phyloP scores from a whole-genome alignment of 2,888 invertebrate species.

The Gari tellinella region DNA sequence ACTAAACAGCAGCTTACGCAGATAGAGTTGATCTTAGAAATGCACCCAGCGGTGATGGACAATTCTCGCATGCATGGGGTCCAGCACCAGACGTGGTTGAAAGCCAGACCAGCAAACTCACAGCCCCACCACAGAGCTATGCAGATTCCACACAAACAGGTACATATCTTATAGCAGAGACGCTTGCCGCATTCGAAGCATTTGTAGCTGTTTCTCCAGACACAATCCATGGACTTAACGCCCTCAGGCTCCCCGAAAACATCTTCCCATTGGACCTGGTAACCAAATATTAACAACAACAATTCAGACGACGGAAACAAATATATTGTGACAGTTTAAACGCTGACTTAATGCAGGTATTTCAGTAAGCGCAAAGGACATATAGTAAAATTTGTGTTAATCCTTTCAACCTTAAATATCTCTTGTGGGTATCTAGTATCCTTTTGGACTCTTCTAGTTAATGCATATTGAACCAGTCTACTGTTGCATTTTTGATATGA shows the following conservation, averaged over 20 bases:
- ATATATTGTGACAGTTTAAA: too few species aligned
- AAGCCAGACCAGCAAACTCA: conserved; percentile 86
- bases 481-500: too few species aligned
- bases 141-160: conserved; percentile 88
- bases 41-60: conserved; percentile 86
- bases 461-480: too few species aligned
- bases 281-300: too few species aligned
- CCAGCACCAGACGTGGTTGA: conserved; percentile 89
- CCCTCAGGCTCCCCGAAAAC: conserved; percentile 76
- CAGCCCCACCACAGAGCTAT: conserved; percentile 87
- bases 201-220: conserved; percentile 88
- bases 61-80: conserved; percentile 88
- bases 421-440: too few species aligned
- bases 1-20: conserved; percentile 85
- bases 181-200: conserved; percentile 88
- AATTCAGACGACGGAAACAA: too few species aligned
- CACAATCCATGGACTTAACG: conserved; percentile 86
- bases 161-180: conserved; percentile 89
- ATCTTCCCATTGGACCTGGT: conserved; percentile 73
- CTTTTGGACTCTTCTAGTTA: too few species aligned
- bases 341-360: too few species aligned
- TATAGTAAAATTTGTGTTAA: too few species aligned
- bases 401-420: too few species aligned
- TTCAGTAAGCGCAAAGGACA: too few species aligned
- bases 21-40: conserved; percentile 82